These are phyloP conservation scores for Tretioscincus oriximinensis DNA, from an alignment of 2,113 vertebrate species.

Conservation along the genomic window DNA sequence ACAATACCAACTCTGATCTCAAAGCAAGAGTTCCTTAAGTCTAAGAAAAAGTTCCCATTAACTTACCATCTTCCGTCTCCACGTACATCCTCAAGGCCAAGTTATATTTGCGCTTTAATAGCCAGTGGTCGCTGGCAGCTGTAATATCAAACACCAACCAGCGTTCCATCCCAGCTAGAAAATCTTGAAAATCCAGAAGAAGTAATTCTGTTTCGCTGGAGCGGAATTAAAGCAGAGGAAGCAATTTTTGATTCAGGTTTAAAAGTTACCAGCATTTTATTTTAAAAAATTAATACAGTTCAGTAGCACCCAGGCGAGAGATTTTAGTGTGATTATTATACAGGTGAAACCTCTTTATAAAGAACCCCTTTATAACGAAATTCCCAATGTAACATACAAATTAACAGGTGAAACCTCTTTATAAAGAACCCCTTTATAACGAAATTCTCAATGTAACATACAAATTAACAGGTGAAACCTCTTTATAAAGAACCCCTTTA, in stretches of 20 bases:
- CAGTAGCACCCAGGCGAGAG: too few relatives aligned
- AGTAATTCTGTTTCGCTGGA: slow-evolving; percentile 89
- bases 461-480: too few relatives aligned
- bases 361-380: too few relatives aligned
- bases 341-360: too few relatives aligned
- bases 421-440: too few relatives aligned
- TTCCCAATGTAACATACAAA: too few relatives aligned
- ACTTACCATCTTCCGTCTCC: slow-evolving; percentile 88
- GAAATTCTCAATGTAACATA: too few relatives aligned
- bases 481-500: too few relatives aligned
- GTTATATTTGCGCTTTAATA: slow-evolving; percentile 80
- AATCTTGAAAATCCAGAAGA: slow-evolving; percentile 90
- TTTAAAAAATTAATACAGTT: background rate
- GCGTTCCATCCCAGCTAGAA: slow-evolving; percentile 84
- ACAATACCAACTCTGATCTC: background rate
- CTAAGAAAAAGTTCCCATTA: background rate
- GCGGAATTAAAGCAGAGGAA: background rate
- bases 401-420: too few relatives aligned
- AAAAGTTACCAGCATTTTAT: background rate
- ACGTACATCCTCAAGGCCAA: slow-evolving; percentile 90
- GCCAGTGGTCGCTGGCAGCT: slow-evolving; percentile 88
- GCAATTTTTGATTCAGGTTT: background rate
- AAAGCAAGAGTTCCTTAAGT: background rate
- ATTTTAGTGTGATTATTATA: too few relatives aligned
- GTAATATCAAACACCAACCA: slow-evolving; percentile 95